phyloP scores from a whole-genome alignment of 2,113 vertebrate genomes.

The Cephalopholis sonnerati region DNA sequence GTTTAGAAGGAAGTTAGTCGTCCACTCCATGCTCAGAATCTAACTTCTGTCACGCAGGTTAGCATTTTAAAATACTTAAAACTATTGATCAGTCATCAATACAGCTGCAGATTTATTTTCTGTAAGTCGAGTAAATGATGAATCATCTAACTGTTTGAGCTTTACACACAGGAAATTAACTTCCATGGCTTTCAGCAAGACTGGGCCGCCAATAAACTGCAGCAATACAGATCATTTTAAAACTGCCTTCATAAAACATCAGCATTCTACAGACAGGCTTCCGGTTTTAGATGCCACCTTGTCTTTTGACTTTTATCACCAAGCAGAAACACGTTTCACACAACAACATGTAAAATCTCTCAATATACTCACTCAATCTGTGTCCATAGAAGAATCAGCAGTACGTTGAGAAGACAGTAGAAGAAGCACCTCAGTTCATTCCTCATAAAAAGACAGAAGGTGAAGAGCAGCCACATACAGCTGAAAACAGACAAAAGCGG shows the following conservation, averaged over 20 bases:
- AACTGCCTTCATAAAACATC: neutral
- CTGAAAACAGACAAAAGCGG: slow-evolving; percentile 52
- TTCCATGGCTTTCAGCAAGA: neutral
- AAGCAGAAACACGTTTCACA: neutral
- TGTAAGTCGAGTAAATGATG: neutral
- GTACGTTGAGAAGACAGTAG: slow-evolving; percentile 65
- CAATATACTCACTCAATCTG: slow-evolving; percentile 73
- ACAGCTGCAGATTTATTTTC: neutral
- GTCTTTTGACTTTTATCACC: neutral
- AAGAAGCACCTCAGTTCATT: slow-evolving; percentile 67
- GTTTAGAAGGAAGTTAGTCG: too few species aligned
- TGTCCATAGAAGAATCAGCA: slow-evolving; percentile 74
- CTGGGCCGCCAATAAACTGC: neutral
- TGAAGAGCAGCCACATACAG: slow-evolving; percentile 66
- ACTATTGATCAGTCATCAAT: neutral
- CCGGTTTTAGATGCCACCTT: neutral
- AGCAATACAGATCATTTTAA: neutral
- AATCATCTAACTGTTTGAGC: neutral
- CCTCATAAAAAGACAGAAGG: slow-evolving; percentile 62
- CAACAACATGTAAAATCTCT: neutral
- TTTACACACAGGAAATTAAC: neutral
- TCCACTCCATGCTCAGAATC: too few species aligned
- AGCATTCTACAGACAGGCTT: neutral
- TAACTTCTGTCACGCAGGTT: neutral
- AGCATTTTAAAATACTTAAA: neutral